Evolutionary conservation across 2,113 vertebrate genomes (phyloP), one percentile per base, ranked within the genome.

Genomic region (Etheostoma cragini): DNA sequence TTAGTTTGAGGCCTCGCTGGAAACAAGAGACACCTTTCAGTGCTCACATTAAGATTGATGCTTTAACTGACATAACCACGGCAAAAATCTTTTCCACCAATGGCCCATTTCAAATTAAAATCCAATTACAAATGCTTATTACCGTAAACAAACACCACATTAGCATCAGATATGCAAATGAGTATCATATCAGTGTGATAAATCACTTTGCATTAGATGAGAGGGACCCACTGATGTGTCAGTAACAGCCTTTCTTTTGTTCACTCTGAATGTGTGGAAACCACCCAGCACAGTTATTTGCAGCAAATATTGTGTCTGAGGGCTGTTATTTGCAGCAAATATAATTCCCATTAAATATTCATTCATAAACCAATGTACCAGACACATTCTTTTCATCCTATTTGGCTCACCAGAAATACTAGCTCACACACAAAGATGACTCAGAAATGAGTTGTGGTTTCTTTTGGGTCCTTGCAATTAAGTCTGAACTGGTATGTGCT

Each of bases 141-240:
- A 87, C 69, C 26, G n/a, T 80, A 91, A 88, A 89, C 77, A 92
- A 93, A 91, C 80, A 89, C 58, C 58, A 64, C 81, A 92, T 91
- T 88, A 93, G 77, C 83, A 92, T 86, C 22, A 76, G 42, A 75
- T 80, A 88, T 91, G 85, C 73, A 89, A 89, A 89, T 88, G 66
- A 56, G 53, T 60, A 65, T 89, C 73, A 49, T 68, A 86, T 88
- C 78, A 54, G 57, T 22, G 66, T 86, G 86, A 90, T 89, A 78
- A 86, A 84, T 88, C 83, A 38, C 76, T n/a, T 57, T 69, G 58
- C 47, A 67, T 58, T 62, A 35, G 66, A 73, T 10, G 73, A 70
- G 64, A 53, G 26, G 54, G 73, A 81, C 58, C 49, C 17, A 8
- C 49, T 30, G 80, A 78, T 58, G 60, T 71, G 57, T 80, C 57